phyloP scores from a whole-genome alignment of 2,888 invertebrate genomes.

The Rotaria macrura region DNA sequence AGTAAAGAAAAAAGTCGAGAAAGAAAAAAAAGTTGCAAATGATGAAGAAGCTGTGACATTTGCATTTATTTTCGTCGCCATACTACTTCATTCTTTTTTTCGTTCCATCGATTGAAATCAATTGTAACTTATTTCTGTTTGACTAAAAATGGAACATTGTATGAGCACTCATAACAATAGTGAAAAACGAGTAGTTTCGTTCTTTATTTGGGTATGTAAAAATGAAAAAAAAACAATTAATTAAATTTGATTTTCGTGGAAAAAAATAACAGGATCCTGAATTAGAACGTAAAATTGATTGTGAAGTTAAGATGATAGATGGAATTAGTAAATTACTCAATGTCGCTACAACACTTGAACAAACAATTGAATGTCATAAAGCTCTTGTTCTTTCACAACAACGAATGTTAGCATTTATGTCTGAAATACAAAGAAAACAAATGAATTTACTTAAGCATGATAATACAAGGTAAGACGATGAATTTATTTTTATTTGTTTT shows the following conservation, averaged over 20 bases:
- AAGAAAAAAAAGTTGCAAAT: background rate
- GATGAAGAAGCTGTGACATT: too few relatives aligned
- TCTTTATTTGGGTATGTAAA: conserved; percentile 9
- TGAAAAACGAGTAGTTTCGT: background rate
- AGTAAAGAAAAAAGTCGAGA: background rate
- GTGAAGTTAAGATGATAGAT: conserved; percentile 6
- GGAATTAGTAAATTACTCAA: conserved; percentile 9
- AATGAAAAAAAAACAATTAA: background rate
- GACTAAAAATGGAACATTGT: too few relatives aligned
- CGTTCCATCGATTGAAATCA: background rate
- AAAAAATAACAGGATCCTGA: background rate
- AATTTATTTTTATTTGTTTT: too few relatives aligned
- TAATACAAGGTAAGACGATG: background rate
- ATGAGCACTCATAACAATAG: too few relatives aligned
- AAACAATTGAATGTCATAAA: conserved; percentile 20
- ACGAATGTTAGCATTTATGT: background rate
- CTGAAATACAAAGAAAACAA: conserved; percentile 19
- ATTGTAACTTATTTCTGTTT: background rate
- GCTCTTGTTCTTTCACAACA: conserved; percentile 15
- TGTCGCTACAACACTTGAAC: background rate
- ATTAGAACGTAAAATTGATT: conserved; percentile 18
- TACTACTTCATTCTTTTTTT: background rate
- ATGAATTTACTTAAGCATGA: background rate
- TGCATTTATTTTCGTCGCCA: background rate
- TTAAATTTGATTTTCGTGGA: too few relatives aligned